phyloP scores from a whole-genome alignment of 2,888 invertebrate species.

The Hyposoter didymator region DNA sequence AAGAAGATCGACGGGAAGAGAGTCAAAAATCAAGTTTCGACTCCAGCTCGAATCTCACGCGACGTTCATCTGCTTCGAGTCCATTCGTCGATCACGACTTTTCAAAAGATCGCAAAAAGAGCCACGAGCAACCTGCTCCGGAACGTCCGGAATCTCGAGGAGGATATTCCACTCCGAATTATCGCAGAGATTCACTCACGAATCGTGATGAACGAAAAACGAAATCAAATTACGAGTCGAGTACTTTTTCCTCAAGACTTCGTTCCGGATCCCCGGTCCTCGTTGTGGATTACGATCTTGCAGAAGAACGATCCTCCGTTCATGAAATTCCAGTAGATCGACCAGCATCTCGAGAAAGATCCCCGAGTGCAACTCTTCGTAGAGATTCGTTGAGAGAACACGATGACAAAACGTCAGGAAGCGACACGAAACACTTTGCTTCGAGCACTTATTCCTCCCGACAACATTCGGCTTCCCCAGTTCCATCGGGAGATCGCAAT shows the following conservation, averaged over 20 bases:
- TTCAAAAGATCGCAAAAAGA: neutral
- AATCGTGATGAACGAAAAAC: slow-evolving; percentile 16
- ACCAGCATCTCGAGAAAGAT: slow-evolving; percentile 43
- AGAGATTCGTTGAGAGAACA: neutral
- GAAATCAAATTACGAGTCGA: slow-evolving; percentile 40
- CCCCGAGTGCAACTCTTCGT: slow-evolving; percentile 31
- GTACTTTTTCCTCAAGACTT: slow-evolving; percentile 34
- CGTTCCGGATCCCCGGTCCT: slow-evolving; percentile 40
- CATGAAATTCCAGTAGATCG: slow-evolving; percentile 40
- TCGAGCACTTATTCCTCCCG: slow-evolving; percentile 40
- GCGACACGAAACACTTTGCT: slow-evolving; percentile 5
- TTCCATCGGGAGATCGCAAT: slow-evolving; percentile 2
- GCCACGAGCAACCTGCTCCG: slow-evolving; percentile 23
- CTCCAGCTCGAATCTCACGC: neutral
- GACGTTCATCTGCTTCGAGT: neutral
- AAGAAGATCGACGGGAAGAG: neutral
- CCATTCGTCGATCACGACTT: neutral
- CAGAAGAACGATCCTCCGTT: slow-evolving; percentile 6
- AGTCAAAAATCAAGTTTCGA: neutral
- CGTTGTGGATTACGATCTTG: slow-evolving; percentile 5
- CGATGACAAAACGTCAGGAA: neutral
- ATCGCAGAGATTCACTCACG: slow-evolving; percentile 36
- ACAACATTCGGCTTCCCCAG: slow-evolving; percentile 14
- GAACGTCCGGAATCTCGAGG: slow-evolving; percentile 43
- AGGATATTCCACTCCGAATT: slow-evolving; percentile 27